phyloP scores from a whole-genome alignment of 2,113 vertebrate genomes.

The Numenius arquata region DNA sequence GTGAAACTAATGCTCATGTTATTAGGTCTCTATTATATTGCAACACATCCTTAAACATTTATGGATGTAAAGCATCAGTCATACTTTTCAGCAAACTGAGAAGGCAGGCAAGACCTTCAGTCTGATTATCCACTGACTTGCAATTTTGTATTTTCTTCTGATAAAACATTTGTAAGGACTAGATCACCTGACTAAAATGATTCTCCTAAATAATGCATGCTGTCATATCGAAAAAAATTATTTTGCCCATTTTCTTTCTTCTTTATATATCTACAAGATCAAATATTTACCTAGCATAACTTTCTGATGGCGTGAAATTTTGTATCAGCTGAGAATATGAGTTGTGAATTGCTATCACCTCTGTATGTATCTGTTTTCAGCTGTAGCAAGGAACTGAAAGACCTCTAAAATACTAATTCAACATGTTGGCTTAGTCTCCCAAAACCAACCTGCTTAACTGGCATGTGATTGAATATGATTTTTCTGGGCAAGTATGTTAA shows the following conservation, averaged over 20 bases:
- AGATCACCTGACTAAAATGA: background rate
- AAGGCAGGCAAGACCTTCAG: background rate
- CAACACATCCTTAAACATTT: background rate
- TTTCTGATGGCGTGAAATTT: background rate
- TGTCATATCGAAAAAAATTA: background rate
- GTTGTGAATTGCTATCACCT: background rate
- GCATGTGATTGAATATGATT: background rate
- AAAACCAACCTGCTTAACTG: background rate
- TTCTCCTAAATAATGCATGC: background rate
- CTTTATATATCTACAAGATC: background rate
- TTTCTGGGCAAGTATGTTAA: background rate
- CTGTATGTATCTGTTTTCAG: background rate
- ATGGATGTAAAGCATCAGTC: background rate
- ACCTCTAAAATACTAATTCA: background rate
- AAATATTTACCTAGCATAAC: background rate
- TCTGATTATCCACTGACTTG: background rate
- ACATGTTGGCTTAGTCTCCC: background rate
- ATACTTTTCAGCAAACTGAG: background rate
- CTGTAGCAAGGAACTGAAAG: background rate
- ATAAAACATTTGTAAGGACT: background rate
- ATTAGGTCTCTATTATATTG: background rate
- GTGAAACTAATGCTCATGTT: background rate
- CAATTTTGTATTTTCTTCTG: background rate
- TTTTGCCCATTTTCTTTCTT: background rate
- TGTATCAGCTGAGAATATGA: background rate